These are phyloP conservation scores for Diarsia brunnea DNA, from an alignment of 2,888 invertebrate genomes.

Conservation along the genomic window DNA sequence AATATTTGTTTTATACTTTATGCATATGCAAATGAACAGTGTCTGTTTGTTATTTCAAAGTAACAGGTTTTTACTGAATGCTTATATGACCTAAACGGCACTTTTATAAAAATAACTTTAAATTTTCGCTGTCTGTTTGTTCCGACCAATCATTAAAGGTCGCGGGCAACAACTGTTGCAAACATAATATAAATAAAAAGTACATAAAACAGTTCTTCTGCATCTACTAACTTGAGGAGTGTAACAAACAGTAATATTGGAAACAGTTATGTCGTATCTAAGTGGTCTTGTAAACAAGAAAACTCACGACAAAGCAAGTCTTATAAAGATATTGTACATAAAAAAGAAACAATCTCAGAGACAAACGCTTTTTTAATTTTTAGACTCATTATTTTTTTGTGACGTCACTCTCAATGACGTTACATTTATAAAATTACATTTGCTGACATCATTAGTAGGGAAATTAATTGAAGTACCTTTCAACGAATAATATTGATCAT, in stretches of 20 bases:
- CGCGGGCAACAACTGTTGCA: no score
- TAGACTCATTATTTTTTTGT: constrained; percentile 55
- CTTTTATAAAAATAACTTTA: no score
- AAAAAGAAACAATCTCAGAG: constrained; percentile 49
- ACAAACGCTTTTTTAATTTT: constrained; percentile 42
- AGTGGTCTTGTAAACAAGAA: constrained; percentile 34
- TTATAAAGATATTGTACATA: constrained; percentile 53
- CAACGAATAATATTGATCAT: background rate
- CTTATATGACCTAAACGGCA: background rate
- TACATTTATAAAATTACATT: constrained; percentile 39
- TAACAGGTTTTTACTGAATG: background rate
- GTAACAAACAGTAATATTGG: constrained; percentile 13
- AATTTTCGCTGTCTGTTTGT: no score
- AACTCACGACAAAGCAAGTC: constrained; percentile 40
- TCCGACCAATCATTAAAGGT: no score
- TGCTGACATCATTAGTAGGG: constrained; percentile 35
- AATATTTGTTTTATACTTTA: background rate
- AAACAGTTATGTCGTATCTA: constrained; percentile 39
- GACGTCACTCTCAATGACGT: constrained; percentile 6
- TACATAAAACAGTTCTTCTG: background rate
- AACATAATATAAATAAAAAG: constrained; percentile 5
- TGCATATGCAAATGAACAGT: background rate
- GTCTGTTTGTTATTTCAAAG: no score
- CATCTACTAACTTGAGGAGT: background rate
- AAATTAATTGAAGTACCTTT: constrained; percentile 35